Conservation (phyloP, 2,797 vertebrate genomes). For the Poeciliopsis presidionis region DNA sequence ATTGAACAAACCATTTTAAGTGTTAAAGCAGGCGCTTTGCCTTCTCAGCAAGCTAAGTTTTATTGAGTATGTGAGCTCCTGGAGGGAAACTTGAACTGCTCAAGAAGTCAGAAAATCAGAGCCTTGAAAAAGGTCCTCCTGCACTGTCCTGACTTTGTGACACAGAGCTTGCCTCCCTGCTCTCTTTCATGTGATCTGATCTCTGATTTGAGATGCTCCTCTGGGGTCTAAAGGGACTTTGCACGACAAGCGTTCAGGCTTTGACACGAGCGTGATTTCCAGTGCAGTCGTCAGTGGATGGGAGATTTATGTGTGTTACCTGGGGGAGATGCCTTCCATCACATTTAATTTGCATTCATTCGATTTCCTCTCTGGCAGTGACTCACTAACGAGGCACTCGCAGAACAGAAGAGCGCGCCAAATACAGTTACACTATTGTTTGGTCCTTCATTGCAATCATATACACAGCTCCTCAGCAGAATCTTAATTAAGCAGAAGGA, state of each 20-base stretch:
- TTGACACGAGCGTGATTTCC: conserved; percentile 63
- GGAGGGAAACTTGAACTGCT: conserved; percentile 15
- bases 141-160: background rate
- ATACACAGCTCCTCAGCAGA: conserved; percentile 9
- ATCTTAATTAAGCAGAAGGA: conserved; percentile 10
- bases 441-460: conserved; percentile 29
- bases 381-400: conserved; percentile 71
- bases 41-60: conserved; percentile 19
- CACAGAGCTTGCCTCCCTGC: background rate
- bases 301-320: conserved; percentile 43
- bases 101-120: conserved; percentile 8
- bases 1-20: conserved; percentile 43
- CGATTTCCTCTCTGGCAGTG: conserved; percentile 47
- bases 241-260: conserved; percentile 37
- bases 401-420: conserved; percentile 40
- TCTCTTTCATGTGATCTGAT: conserved; percentile 9
- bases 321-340: conserved; percentile 63
- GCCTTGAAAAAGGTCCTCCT: conserved; percentile 4
- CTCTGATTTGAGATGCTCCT: conserved; percentile 33
- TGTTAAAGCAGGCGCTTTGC: conserved; percentile 20
- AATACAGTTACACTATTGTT: conserved; percentile 37
- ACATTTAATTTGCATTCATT: conserved; percentile 66
- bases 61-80: conserved; percentile 20
- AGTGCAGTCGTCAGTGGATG: conserved; percentile 36
- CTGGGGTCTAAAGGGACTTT: conserved; percentile 38